A percentile compares a stretch with the other conserved stretches of the same genome.
These are phyloP conservation scores for Sebastes minor DNA, from an alignment of 2,797 vertebrate species.

Conservation along the genomic window DNA sequence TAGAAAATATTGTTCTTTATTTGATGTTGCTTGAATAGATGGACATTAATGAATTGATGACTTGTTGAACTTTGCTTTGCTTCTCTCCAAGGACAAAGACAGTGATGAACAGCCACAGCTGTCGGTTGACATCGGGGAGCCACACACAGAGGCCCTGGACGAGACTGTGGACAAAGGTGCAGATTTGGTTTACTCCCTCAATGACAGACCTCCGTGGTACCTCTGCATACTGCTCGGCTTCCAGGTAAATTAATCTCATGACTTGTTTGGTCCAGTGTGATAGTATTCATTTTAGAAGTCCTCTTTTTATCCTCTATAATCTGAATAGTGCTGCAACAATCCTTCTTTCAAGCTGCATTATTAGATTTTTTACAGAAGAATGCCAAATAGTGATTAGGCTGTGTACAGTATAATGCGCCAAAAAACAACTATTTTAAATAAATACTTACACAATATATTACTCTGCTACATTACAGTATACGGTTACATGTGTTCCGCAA, in stretches of 20 bases:
- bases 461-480: background rate
- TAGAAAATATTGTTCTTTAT: background rate
- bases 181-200: conserved; percentile 81
- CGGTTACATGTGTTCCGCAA: background rate
- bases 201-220: conserved; percentile 84
- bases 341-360: background rate
- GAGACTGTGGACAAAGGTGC: conserved; percentile 33
- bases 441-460: background rate
- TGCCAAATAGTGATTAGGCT: too few relatives aligned
- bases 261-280: background rate
- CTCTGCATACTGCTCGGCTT: conserved; percentile 84
- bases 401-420: background rate
- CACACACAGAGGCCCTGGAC: conserved; percentile 38
- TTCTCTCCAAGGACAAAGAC: conserved; percentile 50
- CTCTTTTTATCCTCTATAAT: background rate
- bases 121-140: conserved; percentile 28
- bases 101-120: conserved; percentile 55
- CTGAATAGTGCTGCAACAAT: background rate
- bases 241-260: conserved; percentile 69
- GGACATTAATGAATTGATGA: background rate
- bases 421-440: background rate
- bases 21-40: background rate
- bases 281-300: background rate
- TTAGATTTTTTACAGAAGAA: background rate
- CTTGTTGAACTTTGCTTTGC: background rate